These are phyloP conservation scores for Hucho hucho DNA, from an alignment of 2,113 vertebrate species.

Conservation along the genomic window DNA sequence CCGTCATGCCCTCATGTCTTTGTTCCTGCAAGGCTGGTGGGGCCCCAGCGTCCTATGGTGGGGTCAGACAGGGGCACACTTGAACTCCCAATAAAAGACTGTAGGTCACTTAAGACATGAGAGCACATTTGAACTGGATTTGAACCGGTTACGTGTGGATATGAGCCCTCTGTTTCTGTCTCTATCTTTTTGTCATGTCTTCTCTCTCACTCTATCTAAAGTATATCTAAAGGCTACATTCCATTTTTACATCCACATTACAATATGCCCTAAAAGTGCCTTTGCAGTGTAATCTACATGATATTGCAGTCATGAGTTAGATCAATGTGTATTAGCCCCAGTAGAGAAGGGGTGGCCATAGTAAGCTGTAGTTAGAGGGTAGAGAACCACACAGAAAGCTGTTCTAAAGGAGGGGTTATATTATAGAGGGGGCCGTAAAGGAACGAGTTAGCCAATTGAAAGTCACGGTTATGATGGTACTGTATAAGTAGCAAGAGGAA, in stretches of 20 bases:
- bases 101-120: conserved; percentile 21
- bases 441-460: conserved; percentile 43
- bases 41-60: conserved; percentile 21
- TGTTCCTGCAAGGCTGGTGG: conserved; percentile 45
- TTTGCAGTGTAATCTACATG: too few relatives aligned
- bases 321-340: too few relatives aligned
- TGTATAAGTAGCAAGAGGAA: conserved; percentile 23
- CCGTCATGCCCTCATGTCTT: conserved; percentile 50
- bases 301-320: too few relatives aligned
- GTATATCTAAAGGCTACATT: too few relatives aligned
- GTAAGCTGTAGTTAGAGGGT: conserved; percentile 11
- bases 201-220: too few relatives aligned
- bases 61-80: conserved; percentile 57
- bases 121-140: conserved; percentile 47
- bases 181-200: too few relatives aligned
- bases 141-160: too few relatives aligned
- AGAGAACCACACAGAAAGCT: conserved; percentile 2
- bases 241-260: too few relatives aligned
- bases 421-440: conserved; percentile 59
- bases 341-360: conserved; percentile 32
- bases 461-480: conserved; percentile 39
- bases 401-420: conserved; percentile 46
- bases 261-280: too few relatives aligned
- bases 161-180: too few relatives aligned
- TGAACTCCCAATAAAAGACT: conserved; percentile 59